Base-by-base conservation (phyloP, 2,797 vertebrate genomes). In the Sylvilagus floridanus region DNA sequence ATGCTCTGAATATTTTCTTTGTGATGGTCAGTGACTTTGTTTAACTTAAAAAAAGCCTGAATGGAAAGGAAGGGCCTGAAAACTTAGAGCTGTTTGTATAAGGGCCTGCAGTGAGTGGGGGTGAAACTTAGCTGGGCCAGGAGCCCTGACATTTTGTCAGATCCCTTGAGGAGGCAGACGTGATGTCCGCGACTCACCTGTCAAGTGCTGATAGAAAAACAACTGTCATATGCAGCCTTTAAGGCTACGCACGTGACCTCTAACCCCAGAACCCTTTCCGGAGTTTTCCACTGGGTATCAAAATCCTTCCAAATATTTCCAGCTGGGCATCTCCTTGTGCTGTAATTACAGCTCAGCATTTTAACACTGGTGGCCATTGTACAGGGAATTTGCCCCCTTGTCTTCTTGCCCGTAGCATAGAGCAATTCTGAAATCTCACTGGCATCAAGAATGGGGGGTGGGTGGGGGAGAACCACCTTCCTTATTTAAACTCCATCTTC, bases 201-300 rank as follows among this genome's bases (percentile, higher is more conserved):
- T 98, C 98, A 98, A 98, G 97, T 96, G 98, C 93, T 98, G 98
- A 98, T 98, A 98, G 98, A 98, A 98, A 98, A 98, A 98, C 98
- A 98, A 98, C 98, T 97, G 98, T 98, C 98, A 97, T 96, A 98
- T 95, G 73, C 94, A 98, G 97, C 96, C 98, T 98, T 97, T 81
- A 97, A 79, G 93, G 95, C 75, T 87, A 84, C 13, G 14, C 76
- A 82, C 1, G 21, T 89, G 98, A 98, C 98, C 99, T 98, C 95
- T 98, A 97, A 98, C 98, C 98, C 94, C 28, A 62, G 97, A 97
- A 97, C 98, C 97, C 98, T 98, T 98, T 98, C 97, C 93, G 8
- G 95, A 93, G 79, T 95, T 98, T 97, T 96, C 98, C 97, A 98
- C 87, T 85, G 98, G 97, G 98, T 97, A 97, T 97, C 97, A 96